These are phyloP conservation scores for Brachycybe producta DNA, from an alignment of 2,888 invertebrate species.

Conservation along the genomic window DNA sequence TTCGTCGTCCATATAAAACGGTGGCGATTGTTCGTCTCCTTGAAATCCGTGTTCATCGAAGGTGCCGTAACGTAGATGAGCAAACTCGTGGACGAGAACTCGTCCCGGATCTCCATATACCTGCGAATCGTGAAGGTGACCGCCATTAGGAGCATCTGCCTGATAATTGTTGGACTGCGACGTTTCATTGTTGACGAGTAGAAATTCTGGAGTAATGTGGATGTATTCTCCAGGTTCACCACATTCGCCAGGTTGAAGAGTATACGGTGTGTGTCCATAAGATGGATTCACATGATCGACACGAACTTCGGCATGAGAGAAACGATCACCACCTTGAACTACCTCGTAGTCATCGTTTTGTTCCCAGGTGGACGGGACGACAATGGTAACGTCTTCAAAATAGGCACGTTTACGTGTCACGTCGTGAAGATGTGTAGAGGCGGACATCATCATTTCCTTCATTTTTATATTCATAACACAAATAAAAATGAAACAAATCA, in stretches of 20 bases:
- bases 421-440: slow-evolving; percentile 27
- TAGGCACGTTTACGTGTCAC: slow-evolving; percentile 27
- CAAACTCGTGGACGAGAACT: slow-evolving; percentile 28
- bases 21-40: slow-evolving; percentile 20
- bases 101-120: slow-evolving; percentile 14
- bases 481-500: neutral
- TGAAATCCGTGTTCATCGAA: slow-evolving; percentile 28
- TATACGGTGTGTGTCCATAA: slow-evolving; percentile 26
- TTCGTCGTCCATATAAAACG: slow-evolving; percentile 23
- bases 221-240: slow-evolving; percentile 27
- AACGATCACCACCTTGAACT: slow-evolving; percentile 17
- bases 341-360: slow-evolving; percentile 18
- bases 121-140: neutral
- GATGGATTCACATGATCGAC: slow-evolving; percentile 27
- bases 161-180: neutral
- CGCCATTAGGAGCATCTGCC: neutral
- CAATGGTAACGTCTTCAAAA: slow-evolving; percentile 29
- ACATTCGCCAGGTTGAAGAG: slow-evolving; percentile 27
- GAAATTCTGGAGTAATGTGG: slow-evolving; percentile 24
- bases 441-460: slow-evolving; percentile 27
- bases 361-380: slow-evolving; percentile 29
- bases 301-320: slow-evolving; percentile 17
- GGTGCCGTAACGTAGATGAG: slow-evolving; percentile 27
- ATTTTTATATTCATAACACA: neutral
- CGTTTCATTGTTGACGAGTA: neutral